These are phyloP conservation scores for Panopea generosa DNA, from an alignment of 2,888 invertebrate species.

Conservation along the genomic window DNA sequence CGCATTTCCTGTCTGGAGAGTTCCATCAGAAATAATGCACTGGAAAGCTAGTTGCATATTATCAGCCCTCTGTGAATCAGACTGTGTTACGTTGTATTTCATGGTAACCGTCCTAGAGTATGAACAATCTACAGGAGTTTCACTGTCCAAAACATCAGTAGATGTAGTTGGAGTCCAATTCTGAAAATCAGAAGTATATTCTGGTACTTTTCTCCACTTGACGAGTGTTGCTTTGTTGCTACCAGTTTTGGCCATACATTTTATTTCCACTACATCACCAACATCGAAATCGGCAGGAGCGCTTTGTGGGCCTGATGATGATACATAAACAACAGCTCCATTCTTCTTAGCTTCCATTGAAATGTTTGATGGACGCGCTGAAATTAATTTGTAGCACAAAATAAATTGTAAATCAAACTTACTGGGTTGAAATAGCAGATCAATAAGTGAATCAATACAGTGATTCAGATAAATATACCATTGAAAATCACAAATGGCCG, in stretches of 20 bases:
- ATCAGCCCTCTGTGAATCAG: background rate
- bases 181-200: no score
- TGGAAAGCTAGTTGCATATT: background rate
- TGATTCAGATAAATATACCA: no score
- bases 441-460: no score
- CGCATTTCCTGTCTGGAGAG: background rate
- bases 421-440: no score
- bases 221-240: background rate
- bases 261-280: constrained; percentile 4
- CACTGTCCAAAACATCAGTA: no score
- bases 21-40: background rate
- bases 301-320: background rate
- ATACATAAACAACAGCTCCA: background rate
- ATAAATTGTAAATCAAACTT: no score
- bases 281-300: background rate
- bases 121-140: background rate
- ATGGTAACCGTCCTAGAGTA: background rate
- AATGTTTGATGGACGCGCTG: background rate
- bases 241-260: background rate
- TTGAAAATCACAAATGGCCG: no score
- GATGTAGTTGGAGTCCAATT: no score
- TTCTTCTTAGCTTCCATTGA: constrained; percentile 7
- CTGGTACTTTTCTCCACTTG: background rate
- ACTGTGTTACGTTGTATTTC: background rate
- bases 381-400: no score